Conservation (phyloP, 1,140 invertebrate species). For the Zaprionus nigranus region DNA sequence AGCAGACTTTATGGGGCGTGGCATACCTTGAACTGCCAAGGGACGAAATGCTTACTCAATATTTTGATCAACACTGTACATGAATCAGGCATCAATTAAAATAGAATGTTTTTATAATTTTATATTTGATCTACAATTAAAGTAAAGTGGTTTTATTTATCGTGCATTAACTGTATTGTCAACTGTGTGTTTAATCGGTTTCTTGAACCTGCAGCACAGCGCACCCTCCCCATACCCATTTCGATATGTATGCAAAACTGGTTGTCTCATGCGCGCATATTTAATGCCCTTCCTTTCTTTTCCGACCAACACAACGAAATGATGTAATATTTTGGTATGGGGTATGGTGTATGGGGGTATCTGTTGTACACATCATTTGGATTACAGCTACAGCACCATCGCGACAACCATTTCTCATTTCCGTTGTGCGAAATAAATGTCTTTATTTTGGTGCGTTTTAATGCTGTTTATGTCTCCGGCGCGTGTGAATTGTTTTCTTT, state of each 20-base stretch:
- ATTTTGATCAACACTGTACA: too few species aligned
- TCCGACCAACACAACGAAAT: conserved; percentile 50
- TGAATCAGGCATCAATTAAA: neutral
- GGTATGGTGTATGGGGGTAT: conserved; percentile 7
- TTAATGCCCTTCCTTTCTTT: conserved; percentile 58
- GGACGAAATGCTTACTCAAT: too few species aligned
- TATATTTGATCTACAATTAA: neutral
- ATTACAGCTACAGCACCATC: conserved; percentile 37
- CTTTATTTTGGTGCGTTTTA: conserved; percentile 42
- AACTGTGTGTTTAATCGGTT: conserved; percentile 59
- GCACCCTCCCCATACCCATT: neutral
- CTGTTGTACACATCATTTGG: conserved; percentile 42
- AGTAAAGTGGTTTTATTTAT: conserved; percentile 29
- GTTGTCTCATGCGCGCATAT: conserved; percentile 51
- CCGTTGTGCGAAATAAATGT: conserved; percentile 58
- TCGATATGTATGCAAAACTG: conserved; percentile 63
- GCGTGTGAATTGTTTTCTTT: conserved; percentile 58
- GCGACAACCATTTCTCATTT: conserved; percentile 48
- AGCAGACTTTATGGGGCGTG: too few species aligned
- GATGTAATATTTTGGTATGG: conserved; percentile 60
- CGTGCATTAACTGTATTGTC: conserved; percentile 4
- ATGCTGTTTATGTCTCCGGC: conserved; percentile 45
- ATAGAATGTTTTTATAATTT: neutral
- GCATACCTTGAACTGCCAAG: too few species aligned
- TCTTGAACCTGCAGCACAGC: conserved; percentile 58